Evolutionary conservation across 2,113 vertebrate species (phyloP), one percentile per base, ranked within the genome.

Genomic region (Pelusios castaneus): DNA sequence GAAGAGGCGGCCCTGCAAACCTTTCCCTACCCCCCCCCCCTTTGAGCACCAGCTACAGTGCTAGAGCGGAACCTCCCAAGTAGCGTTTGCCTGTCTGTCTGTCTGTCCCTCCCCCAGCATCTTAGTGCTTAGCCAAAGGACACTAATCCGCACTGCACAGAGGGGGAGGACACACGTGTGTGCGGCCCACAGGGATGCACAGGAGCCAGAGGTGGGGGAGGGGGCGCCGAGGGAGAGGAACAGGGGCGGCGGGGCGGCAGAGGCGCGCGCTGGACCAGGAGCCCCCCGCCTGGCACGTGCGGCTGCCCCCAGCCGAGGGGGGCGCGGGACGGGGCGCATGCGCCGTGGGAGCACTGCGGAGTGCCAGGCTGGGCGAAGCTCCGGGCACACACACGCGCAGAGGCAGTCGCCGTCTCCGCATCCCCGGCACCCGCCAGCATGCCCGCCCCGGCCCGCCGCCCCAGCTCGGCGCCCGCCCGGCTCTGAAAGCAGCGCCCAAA

Each of bases 311-410:
- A 13, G 73, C 41, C 34, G 3, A 17, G 51, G 70, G 41, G 70
- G 70, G n/a, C n/a, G n/a, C n/a, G n/a, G 22, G 5, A 41, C 73
- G 73, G 41, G 3, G 73, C 85, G 90, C 94, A 95, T 93, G 94
- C 94, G 94, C 94, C 5, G 77, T 85, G 82, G n/a, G 60, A 54
- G 80, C 90, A 94, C 90, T 94, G 93, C 93, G 87, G 93, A 88
- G 92, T 24, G 75, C 78, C 63, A 27, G 70, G 54, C 79, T n/a
- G 29, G 80, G 84, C 93, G 84, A 85, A 75, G 89, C 27, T 49
- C 34, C 80, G 12, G 80, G 83, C 56, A 45, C 43, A 41, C 49
- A 41, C 80, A 38, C 31, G 55, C 56, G 83, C 82, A 21, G 60
- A 73, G 56, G 81, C 83, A 34, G 89, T 52, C 10, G 79, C 79